Evolutionary conservation across 2,797 vertebrate genomes (phyloP).

Genomic region (Etheostoma nigrum): DNA sequence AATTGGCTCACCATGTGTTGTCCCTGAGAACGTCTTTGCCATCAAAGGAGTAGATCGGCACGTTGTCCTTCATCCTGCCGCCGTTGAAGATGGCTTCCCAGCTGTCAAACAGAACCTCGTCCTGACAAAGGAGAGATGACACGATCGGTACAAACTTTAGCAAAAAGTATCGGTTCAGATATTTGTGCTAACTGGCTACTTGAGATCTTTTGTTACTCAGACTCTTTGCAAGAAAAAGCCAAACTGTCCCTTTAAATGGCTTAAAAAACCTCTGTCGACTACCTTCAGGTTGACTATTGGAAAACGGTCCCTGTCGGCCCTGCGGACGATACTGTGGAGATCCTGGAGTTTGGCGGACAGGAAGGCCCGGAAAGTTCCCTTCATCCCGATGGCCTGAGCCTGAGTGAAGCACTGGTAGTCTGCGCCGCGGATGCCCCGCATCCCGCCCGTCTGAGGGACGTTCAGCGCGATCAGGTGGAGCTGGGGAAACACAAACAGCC

Average conservation of each 20-base stretch:
- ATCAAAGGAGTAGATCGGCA: slow-evolving; percentile 90
- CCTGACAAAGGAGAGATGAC: slow-evolving; percentile 76
- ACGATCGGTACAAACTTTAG: not conserved
- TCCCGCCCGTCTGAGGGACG: slow-evolving; percentile 86
- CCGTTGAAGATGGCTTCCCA: slow-evolving; percentile 91
- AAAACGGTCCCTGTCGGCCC: slow-evolving; percentile 80
- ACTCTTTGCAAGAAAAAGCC: not conserved
- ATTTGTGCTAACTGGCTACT: too few relatives aligned
- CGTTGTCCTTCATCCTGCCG: slow-evolving; percentile 80
- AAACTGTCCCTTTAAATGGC: not conserved
- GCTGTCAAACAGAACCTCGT: slow-evolving; percentile 90
- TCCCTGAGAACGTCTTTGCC: slow-evolving; percentile 90
- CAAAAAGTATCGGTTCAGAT: too few relatives aligned
- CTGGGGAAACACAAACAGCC: slow-evolving; percentile 72
- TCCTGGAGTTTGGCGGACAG: slow-evolving; percentile 93
- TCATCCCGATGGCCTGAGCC: slow-evolving; percentile 90
- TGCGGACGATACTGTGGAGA: slow-evolving; percentile 93
- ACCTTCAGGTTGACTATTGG: slow-evolving; percentile 94
- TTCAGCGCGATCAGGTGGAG: slow-evolving; percentile 95
- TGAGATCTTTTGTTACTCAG: too few relatives aligned
- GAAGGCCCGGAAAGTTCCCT: slow-evolving; percentile 95
- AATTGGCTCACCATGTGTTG: slow-evolving; percentile 86
- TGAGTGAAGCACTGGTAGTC: slow-evolving; percentile 95
- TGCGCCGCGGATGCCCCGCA: slow-evolving; percentile 90
- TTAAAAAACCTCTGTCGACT: not conserved